Evolutionary conservation across 2,797 vertebrate genomes (phyloP), one percentile per base, ranked within the genome.

Genomic region (Manis javanica): DNA sequence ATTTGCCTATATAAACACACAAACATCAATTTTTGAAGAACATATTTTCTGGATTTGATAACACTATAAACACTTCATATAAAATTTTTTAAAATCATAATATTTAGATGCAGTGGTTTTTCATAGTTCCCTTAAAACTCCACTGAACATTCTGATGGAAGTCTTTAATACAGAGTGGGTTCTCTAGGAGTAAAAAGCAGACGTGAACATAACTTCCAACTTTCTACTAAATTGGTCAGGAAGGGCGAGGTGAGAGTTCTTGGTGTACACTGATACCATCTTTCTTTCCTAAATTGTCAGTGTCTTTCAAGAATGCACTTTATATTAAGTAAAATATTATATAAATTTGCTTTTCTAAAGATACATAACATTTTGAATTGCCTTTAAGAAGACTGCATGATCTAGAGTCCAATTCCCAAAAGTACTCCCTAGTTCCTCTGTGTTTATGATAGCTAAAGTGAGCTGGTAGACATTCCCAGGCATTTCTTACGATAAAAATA

Each of bases 171-270:
- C 4, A 66, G 11, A 90, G 12, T 19, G 39, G 11, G 0, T 53
- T n/a, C 34, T 21, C 4, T 26, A 34, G 16, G 4, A 88, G 23
- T 34, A 68, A 83, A 34, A 71, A 46, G 14, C 14, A 34, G 15
- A 66, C 0, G 26, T 51, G 13, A 61, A 34, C 7, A 37, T 7
- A 61, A 37, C 3, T 75, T 66, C 29, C 18, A 57, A 12, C 12
- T 29, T n/a, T 19, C 10, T 1, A 15, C 7, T 51, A 49, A 87
- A 10, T 29, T 74, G 9, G 29, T 53, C 51, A 19, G 19, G 15
- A 63, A 19, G 26, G 6, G 51, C 1, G 24, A 21, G 0, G 1
- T 34, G 21, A 26, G 57, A 1, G 2, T 87, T 42, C 4, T n/a
- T 55, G 57, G 3, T 21, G 2, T 88, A 59, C 5, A 2, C 26